Base-by-base conservation (phyloP, 2,113 vertebrate genomes). In the Lagopus muta region DNA sequence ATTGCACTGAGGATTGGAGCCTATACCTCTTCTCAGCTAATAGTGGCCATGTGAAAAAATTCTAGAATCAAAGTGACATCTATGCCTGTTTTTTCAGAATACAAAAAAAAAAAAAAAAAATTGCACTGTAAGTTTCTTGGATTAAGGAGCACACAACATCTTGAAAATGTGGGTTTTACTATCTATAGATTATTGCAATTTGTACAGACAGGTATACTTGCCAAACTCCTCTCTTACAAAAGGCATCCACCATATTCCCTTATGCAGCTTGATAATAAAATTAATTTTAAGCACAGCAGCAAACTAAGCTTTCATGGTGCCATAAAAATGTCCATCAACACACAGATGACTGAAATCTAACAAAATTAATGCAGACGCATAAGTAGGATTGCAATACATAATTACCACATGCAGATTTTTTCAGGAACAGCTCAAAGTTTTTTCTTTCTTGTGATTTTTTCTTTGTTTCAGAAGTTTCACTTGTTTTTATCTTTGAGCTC, bases 241-340 rank as follows among this genome's bases (percentile, higher is more conserved):
- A 88, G 50, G 77, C 22, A 52, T 92, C 47, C 72, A 45, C 17
- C 47, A 42, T 36, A 91, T 36, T 42, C 40, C 92, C 64, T 67
- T 92, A 57, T 43, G 32, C 18, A 92, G 18, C n/a, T 90, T 77
- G 74, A 84, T 72, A 77, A 93, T 52, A 54, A 66, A 76, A 82
- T 38, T 92, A 66, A 84, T 89, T 86, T 91, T 70, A 93, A 94
- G 54, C 74, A 66, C 32, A 78, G 85, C 55, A 86, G 78, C 38
- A 95, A 95, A 92, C 93, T 61, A 89, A 90, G 82, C 58, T 79
- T 79, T 95, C 81, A 75, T 48, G 47, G 92, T 93, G 67, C 55
- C 79, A 88, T 87, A 92, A 97, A 96, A 89, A 67, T 43, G 94
- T 89, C 66, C 54, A 50, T 83, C 66, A 90, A 52, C 27, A 48